These are phyloP conservation scores for Cheilosia vernalis DNA, from an alignment of 2,888 invertebrate genomes.

Conservation along the genomic window DNA sequence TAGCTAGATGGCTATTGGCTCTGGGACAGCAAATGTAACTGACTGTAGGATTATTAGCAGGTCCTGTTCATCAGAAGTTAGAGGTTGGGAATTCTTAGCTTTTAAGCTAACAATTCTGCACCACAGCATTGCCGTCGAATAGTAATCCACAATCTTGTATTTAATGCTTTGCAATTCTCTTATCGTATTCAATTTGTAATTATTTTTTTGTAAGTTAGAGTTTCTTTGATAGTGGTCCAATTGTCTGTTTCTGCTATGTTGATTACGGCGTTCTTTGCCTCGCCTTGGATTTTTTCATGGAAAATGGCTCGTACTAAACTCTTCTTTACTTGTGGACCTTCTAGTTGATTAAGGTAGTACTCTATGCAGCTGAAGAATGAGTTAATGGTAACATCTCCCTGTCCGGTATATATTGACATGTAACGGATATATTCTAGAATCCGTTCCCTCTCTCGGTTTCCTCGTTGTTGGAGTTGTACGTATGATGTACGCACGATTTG, in stretches of 20 bases:
- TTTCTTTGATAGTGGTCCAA: slow-evolving; percentile 19
- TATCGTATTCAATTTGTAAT: no score
- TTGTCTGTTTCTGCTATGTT: slow-evolving; percentile 27
- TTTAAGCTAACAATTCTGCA: no score
- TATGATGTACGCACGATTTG: slow-evolving; percentile 1
- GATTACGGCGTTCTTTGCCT: slow-evolving; percentile 35
- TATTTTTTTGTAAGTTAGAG: no score
- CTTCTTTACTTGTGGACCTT: slow-evolving; percentile 10
- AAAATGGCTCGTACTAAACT: slow-evolving; percentile 4
- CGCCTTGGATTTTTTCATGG: slow-evolving; percentile 33
- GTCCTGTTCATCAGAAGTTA: no score
- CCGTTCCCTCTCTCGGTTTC: slow-evolving; percentile 10
- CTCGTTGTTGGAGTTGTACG: slow-evolving; percentile 12
- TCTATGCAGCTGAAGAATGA: slow-evolving; percentile 30
- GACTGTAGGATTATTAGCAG: no score
- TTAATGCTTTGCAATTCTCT: no score
- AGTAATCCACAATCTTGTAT: no score
- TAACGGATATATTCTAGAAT: slow-evolving; percentile 19
- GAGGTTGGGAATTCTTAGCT: no score
- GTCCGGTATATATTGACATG: slow-evolving; percentile 34
- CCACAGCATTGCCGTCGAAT: no score
- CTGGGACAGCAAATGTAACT: no score
- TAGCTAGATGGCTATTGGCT: no score
- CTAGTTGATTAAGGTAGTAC: slow-evolving; percentile 18
- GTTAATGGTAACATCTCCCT: slow-evolving; percentile 25